A percentile compares a stretch with the other conserved stretches of the same genome.
These are phyloP conservation scores for Promerops cafer DNA, from an alignment of 2,113 vertebrate species.

Conservation along the genomic window DNA sequence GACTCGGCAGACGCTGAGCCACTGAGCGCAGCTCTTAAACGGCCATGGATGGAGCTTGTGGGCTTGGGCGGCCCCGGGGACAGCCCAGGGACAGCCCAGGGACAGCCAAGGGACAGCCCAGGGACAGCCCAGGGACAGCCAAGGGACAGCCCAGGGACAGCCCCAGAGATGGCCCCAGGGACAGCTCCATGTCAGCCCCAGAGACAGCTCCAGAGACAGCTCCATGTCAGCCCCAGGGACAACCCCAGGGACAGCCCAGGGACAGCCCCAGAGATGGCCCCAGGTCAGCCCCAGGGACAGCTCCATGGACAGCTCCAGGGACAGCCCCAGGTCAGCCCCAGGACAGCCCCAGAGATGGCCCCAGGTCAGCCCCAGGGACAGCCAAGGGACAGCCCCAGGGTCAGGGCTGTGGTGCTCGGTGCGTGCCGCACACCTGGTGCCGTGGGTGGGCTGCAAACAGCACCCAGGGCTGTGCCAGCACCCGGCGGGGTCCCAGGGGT, in stretches of 20 bases:
- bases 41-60: accelerated
- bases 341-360: background rate
- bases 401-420: accelerated
- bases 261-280: background rate
- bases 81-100: too few relatives aligned
- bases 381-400: background rate
- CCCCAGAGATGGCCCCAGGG: too few relatives aligned
- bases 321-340: too few relatives aligned
- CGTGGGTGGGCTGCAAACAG: background rate
- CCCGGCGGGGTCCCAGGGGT: accelerated
- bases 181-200: too few relatives aligned
- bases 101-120: too few relatives aligned
- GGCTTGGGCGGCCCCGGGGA: background rate
- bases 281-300: background rate
- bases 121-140: too few relatives aligned
- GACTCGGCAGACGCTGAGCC: accelerated
- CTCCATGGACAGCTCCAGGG: background rate
- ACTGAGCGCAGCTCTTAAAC: accelerated
- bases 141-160: background rate
- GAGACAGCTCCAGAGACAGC: background rate
- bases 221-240: background rate
- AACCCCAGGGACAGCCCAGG: too few relatives aligned
- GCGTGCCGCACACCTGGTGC: accelerated
- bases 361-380: background rate
- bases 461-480: background rate